phyloP scores from a whole-genome alignment of 2,888 invertebrate genomes.

The Sinelater perroti region DNA sequence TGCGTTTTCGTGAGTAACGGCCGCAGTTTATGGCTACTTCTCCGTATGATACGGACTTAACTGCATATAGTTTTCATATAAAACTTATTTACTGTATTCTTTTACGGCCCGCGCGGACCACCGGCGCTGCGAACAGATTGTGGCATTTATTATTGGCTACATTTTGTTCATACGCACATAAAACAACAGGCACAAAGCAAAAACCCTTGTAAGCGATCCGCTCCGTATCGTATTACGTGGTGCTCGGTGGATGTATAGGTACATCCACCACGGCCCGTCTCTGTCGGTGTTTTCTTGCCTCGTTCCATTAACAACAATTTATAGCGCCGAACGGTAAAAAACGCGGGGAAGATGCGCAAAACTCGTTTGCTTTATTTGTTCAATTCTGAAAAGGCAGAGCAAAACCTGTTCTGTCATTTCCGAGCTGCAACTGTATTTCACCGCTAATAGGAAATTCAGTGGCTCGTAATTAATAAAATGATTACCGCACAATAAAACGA shows the following conservation, averaged over 20 bases:
- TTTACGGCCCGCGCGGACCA: conserved; percentile 25
- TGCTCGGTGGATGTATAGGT: background rate
- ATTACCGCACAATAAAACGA: too few species aligned
- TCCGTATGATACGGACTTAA: conserved; percentile 16
- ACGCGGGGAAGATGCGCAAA: background rate
- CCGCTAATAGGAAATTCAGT: too few species aligned
- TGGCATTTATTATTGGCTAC: conserved; percentile 23
- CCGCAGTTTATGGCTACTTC: conserved; percentile 13
- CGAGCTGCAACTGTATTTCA: too few species aligned
- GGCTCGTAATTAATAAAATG: too few species aligned
- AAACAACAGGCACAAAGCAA: conserved; percentile 11
- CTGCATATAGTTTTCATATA: conserved; percentile 22
- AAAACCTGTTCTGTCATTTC: too few species aligned
- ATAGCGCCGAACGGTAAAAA: background rate
- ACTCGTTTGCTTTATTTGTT: background rate
- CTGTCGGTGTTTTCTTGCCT: background rate
- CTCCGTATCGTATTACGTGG: conserved; percentile 17
- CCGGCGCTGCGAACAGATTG: conserved; percentile 23
- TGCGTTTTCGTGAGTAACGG: conserved; percentile 10
- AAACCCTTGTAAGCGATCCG: conserved; percentile 11
- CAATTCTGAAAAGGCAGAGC: too few species aligned
- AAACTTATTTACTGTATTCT: conserved; percentile 20
- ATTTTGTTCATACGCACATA: conserved; percentile 25
- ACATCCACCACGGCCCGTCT: background rate
- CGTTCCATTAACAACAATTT: conserved; percentile 3